A percentile compares a stretch with the other conserved stretches of the same genome.
Evolutionary conservation across 2,797 vertebrate genomes (phyloP).

Genomic region (Phyllotis vaccarum): DNA sequence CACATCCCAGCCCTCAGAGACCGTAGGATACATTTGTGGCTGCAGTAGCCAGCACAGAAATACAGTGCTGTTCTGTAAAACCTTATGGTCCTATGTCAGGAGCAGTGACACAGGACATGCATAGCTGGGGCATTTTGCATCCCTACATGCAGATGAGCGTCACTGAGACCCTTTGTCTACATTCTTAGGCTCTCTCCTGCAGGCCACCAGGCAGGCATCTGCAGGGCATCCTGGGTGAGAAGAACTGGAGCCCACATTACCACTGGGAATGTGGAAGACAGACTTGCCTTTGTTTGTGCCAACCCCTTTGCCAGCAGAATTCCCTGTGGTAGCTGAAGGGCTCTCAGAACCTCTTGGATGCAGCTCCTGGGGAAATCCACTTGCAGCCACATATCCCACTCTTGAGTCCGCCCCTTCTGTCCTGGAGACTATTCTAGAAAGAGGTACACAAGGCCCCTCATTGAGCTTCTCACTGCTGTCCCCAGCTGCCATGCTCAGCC

Average conservation of each 20-base stretch:
- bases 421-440: background rate
- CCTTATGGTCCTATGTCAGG: background rate
- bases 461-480: background rate
- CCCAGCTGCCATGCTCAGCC: background rate
- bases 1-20: background rate
- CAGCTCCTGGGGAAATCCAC: slow-evolving; percentile 65
- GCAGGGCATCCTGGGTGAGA: background rate
- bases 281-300: slow-evolving; percentile 68
- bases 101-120: background rate
- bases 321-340: slow-evolving; percentile 42
- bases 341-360: background rate
- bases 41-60: background rate
- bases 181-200: background rate
- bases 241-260: background rate
- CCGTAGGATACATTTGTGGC: background rate
- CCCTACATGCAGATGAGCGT: rapidly evolving
- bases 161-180: background rate
- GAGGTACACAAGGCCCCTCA: rapidly evolving
- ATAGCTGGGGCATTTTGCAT: background rate
- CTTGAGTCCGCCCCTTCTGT: background rate
- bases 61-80: background rate
- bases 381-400: background rate
- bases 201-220: slow-evolving; percentile 5
- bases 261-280: slow-evolving; percentile 41
- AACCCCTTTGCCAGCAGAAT: slow-evolving; percentile 67